Base-by-base conservation (phyloP, 2,113 vertebrate genomes). In the Cnemophilus loriae region DNA sequence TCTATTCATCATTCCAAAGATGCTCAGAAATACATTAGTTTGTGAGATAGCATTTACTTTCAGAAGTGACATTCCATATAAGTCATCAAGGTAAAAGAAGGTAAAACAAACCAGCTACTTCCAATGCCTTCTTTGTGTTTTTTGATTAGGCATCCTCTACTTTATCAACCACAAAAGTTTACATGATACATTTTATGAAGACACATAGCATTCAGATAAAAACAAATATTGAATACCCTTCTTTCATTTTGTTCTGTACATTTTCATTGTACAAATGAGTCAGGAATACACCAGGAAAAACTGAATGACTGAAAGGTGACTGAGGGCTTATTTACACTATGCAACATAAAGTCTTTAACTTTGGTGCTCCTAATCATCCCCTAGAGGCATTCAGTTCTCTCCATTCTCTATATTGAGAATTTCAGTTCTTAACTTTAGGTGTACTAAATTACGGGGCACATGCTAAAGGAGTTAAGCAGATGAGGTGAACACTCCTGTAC, bases 1-100 rank as follows among this genome's bases (percentile, higher is more conserved):
- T 61, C 41, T 32, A 76, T 49, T 95, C 41, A 67, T 97, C 73
- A 96, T 75, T 95, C 84, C 71, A 84, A 95, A 53, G 17, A 59
- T 84, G 22, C 24, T 87, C n/a, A 17, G 26, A 79, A 88, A 65
- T 41, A 70, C 28, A 15, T 30, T 90, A 24, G 20, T 69, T 80
- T 70, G 6, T 64, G 59, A 77, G 22, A 47, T 8, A 79, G 27
- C 21, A 80, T 73, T 93, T 67, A 47, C 39, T 88, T 90, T 59
- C 56, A 57, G 17, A 81, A 68, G 39, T 70, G 33, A 30, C 28
- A 16, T 86, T 68, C 15, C 21, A 57, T 42, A 47, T 53, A 83
- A 69, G 24, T 53, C 30, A 71, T 80, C 35, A 77, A 83, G 22
- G 41, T 37, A 89, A 81, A 89, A 65, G 20, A 82, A 87, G 12